Conservation (phyloP, 2,113 vertebrate species). For the Stigmatopora argus region DNA sequence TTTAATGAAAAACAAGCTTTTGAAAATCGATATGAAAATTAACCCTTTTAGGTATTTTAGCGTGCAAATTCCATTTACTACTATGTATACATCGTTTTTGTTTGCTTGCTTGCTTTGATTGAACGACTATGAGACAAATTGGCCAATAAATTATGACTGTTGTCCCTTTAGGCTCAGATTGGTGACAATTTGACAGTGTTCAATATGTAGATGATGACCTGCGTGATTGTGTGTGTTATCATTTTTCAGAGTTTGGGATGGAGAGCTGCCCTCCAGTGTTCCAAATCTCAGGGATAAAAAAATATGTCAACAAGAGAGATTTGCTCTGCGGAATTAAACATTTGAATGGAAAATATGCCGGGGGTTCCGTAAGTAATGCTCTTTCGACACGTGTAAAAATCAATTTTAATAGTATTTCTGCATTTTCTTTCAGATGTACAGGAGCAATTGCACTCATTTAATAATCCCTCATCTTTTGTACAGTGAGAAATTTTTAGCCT, state of each 20-base stretch:
- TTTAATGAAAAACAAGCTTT: too few relatives aligned
- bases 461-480: constrained; percentile 77
- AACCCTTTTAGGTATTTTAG: neutral
- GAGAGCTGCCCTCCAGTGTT: constrained; percentile 48
- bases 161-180: too few relatives aligned
- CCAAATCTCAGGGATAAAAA: constrained; percentile 73
- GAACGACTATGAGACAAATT: too few relatives aligned
- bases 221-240: neutral
- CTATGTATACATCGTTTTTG: too few relatives aligned
- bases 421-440: constrained; percentile 75
- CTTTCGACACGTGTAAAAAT: too few relatives aligned
- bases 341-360: constrained; percentile 67
- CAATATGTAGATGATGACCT: neutral
- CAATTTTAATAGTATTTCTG: neutral
- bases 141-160: too few relatives aligned
- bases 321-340: constrained; percentile 58
- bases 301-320: constrained; percentile 47
- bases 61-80: too few relatives aligned
- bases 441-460: constrained; percentile 79
- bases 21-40: neutral
- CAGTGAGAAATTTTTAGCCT: constrained; percentile 90
- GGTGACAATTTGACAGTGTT: too few relatives aligned
- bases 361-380: constrained; percentile 69
- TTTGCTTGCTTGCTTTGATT: too few relatives aligned
- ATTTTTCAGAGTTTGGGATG: constrained; percentile 44